Conservation (phyloP, 2,888 invertebrate genomes). For the Patella caerulea region DNA sequence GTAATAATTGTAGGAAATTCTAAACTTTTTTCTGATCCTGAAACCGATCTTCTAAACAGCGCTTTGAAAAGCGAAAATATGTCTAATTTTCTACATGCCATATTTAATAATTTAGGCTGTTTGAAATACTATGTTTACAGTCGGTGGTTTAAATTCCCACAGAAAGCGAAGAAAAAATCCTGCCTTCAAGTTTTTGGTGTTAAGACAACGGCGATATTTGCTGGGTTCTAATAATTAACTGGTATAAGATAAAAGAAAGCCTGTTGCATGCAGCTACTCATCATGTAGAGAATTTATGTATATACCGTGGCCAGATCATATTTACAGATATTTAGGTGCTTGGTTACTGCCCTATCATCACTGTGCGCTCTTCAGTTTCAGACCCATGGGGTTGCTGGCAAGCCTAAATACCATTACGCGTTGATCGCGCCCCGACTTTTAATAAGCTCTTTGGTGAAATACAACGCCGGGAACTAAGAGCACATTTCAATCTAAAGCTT, state of each 20-base stretch:
- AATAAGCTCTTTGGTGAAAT: not conserved
- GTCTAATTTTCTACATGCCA: constrained; percentile 5
- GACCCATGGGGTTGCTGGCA: not conserved
- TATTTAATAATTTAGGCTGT: not conserved
- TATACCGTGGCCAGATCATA: not conserved
- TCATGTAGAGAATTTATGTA: not conserved
- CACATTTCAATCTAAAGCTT: not conserved
- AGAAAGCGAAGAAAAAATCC: not conserved
- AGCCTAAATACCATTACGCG: constrained; percentile 6
- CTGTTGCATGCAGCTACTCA: too few relatives aligned
- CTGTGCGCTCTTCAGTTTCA: too few relatives aligned
- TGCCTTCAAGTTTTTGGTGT: too few relatives aligned
- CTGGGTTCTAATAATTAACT: too few relatives aligned
- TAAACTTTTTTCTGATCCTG: not conserved
- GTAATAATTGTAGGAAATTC: not conserved
- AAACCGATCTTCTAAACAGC: not conserved
- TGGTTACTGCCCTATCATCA: not conserved
- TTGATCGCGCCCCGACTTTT: not conserved
- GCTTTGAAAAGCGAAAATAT: constrained; percentile 3
- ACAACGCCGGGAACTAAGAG: constrained; percentile 1
- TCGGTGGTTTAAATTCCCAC: constrained; percentile 2
- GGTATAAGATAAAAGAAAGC: too few relatives aligned
- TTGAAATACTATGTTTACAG: not conserved
- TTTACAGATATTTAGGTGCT: constrained; percentile 7
- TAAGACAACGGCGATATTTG: too few relatives aligned